These are phyloP conservation scores for Leucania comma DNA, from an alignment of 2,888 invertebrate genomes.

Conservation along the genomic window DNA sequence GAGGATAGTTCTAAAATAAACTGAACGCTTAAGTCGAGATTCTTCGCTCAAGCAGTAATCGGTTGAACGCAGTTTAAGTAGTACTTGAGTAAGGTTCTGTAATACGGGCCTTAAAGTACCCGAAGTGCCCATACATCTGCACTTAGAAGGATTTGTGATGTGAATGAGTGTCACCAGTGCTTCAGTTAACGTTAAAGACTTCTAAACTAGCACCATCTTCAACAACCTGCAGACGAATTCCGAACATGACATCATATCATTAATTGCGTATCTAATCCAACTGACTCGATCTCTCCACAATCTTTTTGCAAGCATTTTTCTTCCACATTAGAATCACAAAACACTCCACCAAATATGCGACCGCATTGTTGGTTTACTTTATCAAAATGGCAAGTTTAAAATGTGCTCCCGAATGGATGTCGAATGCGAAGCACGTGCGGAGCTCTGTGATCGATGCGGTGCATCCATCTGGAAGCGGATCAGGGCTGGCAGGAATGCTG, in stretches of 20 bases:
- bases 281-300: neutral
- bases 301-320: constrained; percentile 6
- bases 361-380: constrained; percentile 37
- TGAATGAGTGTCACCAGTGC: too few species aligned
- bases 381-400: constrained; percentile 56
- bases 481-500: constrained; percentile 44
- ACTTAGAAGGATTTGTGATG: too few species aligned
- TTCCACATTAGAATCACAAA: constrained; percentile 26
- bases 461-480: constrained; percentile 49
- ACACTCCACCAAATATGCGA: constrained; percentile 21
- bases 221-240: neutral
- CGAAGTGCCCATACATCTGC: too few species aligned
- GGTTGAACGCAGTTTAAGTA: too few species aligned
- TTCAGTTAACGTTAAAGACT: too few species aligned
- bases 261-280: neutral
- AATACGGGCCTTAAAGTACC: too few species aligned
- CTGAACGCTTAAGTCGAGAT: too few species aligned
- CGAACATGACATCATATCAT: too few species aligned
- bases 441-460: constrained; percentile 73
- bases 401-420: constrained; percentile 61
- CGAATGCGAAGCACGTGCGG: constrained; percentile 68
- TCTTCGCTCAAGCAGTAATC: too few species aligned
- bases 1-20: too few species aligned
- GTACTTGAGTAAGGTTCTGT: too few species aligned
- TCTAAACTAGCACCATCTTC: too few species aligned